phyloP scores from a whole-genome alignment of 2,797 vertebrate genomes.

The Simalia tracyae region DNA sequence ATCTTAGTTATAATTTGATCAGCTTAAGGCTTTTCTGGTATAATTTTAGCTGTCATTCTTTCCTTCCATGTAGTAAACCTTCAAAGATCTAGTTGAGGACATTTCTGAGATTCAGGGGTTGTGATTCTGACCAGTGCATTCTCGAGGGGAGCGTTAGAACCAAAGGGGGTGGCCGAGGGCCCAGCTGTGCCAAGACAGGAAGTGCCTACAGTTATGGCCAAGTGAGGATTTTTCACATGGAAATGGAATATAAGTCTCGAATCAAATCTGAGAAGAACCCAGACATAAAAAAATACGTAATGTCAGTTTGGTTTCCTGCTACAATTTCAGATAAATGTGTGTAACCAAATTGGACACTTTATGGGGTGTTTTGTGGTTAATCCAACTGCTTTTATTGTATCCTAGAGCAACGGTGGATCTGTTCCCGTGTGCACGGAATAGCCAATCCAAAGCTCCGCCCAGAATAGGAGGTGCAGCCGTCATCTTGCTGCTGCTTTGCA shows the following conservation, averaged over 20 bases:
- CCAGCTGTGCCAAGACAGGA: background rate
- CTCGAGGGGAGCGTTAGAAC: background rate
- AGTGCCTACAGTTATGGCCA: background rate
- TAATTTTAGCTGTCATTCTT: background rate
- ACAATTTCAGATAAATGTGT: slow-evolving; percentile 58
- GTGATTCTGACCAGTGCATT: background rate
- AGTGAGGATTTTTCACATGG: background rate
- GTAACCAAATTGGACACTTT: slow-evolving; percentile 55
- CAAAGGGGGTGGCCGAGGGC: background rate
- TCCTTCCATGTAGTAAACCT: background rate
- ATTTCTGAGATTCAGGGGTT: background rate
- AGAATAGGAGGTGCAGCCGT: slow-evolving; percentile 56
- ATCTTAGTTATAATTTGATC: background rate
- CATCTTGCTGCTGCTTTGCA: slow-evolving; percentile 58
- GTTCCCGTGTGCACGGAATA: slow-evolving; percentile 64
- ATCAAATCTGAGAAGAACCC: background rate
- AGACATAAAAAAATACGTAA: slow-evolving; percentile 43
- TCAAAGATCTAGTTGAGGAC: too few species aligned
- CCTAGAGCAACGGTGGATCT: slow-evolving; percentile 59
- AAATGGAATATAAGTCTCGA: slow-evolving; percentile 17
- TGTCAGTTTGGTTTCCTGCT: slow-evolving; percentile 51
- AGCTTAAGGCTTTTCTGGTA: background rate
- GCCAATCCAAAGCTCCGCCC: slow-evolving; percentile 54
- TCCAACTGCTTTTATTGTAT: slow-evolving; percentile 58
- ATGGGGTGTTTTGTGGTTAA: slow-evolving; percentile 56